Conservation (phyloP, 2,797 vertebrate genomes). For the Hephaestus fuliginosus region DNA sequence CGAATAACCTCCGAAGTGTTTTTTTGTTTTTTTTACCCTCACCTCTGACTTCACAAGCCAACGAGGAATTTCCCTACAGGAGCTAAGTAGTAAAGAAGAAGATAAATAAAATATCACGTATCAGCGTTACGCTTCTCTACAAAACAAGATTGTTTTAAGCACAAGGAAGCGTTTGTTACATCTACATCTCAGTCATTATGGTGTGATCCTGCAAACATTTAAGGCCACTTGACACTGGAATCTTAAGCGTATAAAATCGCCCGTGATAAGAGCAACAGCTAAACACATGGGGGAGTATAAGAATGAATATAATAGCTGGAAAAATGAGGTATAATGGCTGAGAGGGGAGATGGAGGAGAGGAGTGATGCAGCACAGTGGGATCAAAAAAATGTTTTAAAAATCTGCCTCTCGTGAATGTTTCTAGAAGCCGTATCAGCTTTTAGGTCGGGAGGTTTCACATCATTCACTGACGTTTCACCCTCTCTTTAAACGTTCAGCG, state of each 20-base stretch:
- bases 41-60: background rate
- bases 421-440: background rate
- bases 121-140: background rate
- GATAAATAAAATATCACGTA: background rate
- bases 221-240: background rate
- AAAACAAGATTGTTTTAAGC: background rate
- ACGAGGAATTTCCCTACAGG: background rate
- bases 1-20: background rate
- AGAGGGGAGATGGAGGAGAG: background rate
- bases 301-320: background rate
- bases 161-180: background rate
- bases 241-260: background rate
- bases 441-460: background rate
- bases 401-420: background rate
- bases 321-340: no score
- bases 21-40: background rate
- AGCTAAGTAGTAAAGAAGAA: background rate
- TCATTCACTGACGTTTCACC: background rate
- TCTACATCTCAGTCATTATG: background rate
- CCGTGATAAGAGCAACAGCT: conserved; percentile 1
- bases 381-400: background rate
- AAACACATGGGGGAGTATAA: background rate
- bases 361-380: background rate
- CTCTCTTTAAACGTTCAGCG: background rate
- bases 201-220: background rate